Percentiles rank a stretch among this genome's conserved stretches.
Conservation (phyloP, 2,113 vertebrate genomes). For the Campylomormyrus numenius region DNA sequence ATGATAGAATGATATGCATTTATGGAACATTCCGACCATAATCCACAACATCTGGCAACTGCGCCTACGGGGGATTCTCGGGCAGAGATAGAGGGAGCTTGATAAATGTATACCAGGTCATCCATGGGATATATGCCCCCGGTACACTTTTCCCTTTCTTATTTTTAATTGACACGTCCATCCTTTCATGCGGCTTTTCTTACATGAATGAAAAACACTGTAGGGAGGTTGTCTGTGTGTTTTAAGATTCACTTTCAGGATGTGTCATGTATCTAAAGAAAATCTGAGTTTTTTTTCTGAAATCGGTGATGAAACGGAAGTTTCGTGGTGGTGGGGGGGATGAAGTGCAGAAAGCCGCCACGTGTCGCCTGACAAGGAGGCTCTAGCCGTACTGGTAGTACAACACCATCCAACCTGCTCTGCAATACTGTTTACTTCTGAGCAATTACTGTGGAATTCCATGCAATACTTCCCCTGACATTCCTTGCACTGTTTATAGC, state of each 20-base stretch:
- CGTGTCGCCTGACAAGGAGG: not conserved
- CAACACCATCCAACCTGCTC: not conserved
- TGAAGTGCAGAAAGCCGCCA: not conserved
- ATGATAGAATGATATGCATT: conserved; percentile 26
- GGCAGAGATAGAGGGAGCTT: conserved; percentile 11
- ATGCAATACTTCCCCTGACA: not conserved
- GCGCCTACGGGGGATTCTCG: conserved; percentile 1
- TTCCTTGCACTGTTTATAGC: not conserved
- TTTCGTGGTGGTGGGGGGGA: not conserved
- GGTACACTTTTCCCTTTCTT: not conserved
- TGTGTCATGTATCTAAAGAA: not conserved
- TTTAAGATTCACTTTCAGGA: not conserved
- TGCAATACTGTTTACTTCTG: not conserved
- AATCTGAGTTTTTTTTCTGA: not conserved
- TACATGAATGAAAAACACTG: conserved; percentile 16
- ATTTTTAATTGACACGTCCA: not conserved
- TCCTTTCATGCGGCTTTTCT: conserved; percentile 13
- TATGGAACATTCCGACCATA: conserved; percentile 40
- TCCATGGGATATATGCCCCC: not conserved
- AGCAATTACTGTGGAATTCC: not conserved
- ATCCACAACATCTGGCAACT: conserved; percentile 39
- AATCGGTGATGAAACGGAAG: not conserved
- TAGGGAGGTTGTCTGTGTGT: not conserved
- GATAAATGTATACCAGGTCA: conserved; percentile 22
- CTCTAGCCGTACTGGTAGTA: not conserved